Evolutionary conservation across 2,888 invertebrate genomes (phyloP), one percentile per base, ranked within the genome.

Genomic region (Phortica okadai): DNA sequence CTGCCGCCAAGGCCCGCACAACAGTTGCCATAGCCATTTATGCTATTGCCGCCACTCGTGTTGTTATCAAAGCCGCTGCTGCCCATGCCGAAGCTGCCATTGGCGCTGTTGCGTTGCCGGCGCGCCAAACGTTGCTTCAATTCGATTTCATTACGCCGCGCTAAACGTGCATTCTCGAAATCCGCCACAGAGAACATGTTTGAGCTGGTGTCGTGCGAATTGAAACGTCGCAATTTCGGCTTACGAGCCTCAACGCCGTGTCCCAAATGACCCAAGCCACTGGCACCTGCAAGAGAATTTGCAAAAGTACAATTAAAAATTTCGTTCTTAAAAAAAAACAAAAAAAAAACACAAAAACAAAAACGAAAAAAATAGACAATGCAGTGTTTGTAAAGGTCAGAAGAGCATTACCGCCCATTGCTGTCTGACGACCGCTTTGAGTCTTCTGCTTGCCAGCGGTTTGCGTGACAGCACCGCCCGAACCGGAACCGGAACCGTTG

Each of bases 151-250:
- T 92, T 92, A 66, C 92, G 91, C 25, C 92, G 85, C 54, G 91
- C 91, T 75, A 92, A 83, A 58, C 92, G 89, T 59, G 92, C 92
- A 83, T 92, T 91, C 83, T 92, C 92, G 81, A 92, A 92, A 78
- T 92, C 92, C 1, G 91, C 91, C 69, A 92, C 92, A 59, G 92
- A 92, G 87, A 92, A 92, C 91, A 92, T 92, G 82, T 92, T 92
- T 45, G 91, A 90, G 83, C 91, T 91, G 14, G 90, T 91, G 75
- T 92, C 92, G 81, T 92, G 92, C 78, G 92, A 92, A 85, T 91
- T 92, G 77, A 91, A 92, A 54, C 92, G 89, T 76, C 92, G 86
- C 82, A 91, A 78, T 81, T 92, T 92, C 11, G 91, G 90, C 77
- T 91, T 92, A 73, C 91, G 88, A 74, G 90, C 91, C 80, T 91